Conservation (phyloP, 53 echinoderm and acorn worm species). For the Hippasteria phrygiana region DNA sequence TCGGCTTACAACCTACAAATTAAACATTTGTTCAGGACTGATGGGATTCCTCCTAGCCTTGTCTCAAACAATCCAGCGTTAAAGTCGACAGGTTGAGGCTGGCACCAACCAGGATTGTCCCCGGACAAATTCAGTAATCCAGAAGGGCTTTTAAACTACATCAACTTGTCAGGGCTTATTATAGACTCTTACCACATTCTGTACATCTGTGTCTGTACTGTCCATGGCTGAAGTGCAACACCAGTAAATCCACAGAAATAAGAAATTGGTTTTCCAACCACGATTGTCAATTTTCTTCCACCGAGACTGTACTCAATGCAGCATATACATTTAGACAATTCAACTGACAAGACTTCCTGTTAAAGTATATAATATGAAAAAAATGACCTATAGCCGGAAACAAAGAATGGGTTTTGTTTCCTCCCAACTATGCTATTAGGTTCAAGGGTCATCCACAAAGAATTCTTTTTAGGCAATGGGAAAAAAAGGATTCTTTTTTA, state of each 20-base stretch:
- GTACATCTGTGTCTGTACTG: background rate
- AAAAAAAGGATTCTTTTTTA: no score
- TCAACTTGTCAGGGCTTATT: no score
- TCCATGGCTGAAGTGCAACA: background rate
- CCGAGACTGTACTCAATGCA: no score
- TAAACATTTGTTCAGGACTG: background rate
- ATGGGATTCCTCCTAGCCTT: background rate
- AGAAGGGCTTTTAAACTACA: background rate
- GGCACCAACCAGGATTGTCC: background rate
- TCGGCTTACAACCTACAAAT: background rate
- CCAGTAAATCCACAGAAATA: background rate
- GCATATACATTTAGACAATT: no score
- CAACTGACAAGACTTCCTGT: background rate
- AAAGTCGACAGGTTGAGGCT: background rate
- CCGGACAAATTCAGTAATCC: background rate
- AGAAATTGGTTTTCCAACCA: no score
- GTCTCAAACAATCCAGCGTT: background rate
- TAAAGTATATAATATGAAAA: background rate
- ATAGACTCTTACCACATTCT: background rate
- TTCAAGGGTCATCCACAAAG: background rate
- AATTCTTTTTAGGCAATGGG: no score
- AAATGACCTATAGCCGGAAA: background rate
- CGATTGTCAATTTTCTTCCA: background rate
- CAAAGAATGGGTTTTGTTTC: background rate
- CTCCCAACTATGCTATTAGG: background rate